Base-by-base conservation (phyloP, 2,888 invertebrate species). In the Lithophane socia region DNA sequence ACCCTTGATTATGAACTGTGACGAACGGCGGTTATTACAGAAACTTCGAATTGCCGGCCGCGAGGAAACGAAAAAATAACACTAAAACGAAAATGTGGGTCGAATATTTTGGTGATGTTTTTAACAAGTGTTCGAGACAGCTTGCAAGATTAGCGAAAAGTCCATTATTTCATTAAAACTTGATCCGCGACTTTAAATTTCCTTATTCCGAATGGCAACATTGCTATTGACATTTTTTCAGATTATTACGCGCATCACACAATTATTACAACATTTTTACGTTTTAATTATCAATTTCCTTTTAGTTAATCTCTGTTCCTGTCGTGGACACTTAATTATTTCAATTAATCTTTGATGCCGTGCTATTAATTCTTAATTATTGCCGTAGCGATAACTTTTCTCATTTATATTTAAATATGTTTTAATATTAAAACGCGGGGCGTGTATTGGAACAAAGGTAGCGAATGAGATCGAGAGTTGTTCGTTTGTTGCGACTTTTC, bases 91-190 rank as follows among this genome's bases (percentile, higher is more conserved):
- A 80, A 83, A 80, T 66, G 65, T 65, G 56, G 60, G 47, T 61
- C 54, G 69, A 66, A 87, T 67, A 80, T 85, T 88, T 88, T 80
- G 78, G 76, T 58, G 82, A 85, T 79, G 85, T 80, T 89, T 86
- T 84, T 85, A 80, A 88, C 90, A 89, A 91, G 81, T 91, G 92
- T 88, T 88, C 71, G 72, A 71, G 89, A 89, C 92, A 92, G 90
- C 88, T 87, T 83, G 84, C 80, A 74, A 90, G 91, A 91, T 92
- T 88, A 90, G 87, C 88, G 87, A 90, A 85, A 87, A 88, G 80
- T 79, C 79, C 76, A 79, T 86, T 90, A 90, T 92, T 91, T 91
- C 90, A 92, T 93, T 92, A 91, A 91, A 93, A 92, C 87, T 93
- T 93, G 79, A 89, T 88, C 88, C 81, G 9, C 24, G 68, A 72